A percentile compares a stretch with the other conserved stretches of the same genome.
Evolutionary conservation across 2,888 invertebrate species (phyloP).

Genomic region (Cotesia congregata): DNA sequence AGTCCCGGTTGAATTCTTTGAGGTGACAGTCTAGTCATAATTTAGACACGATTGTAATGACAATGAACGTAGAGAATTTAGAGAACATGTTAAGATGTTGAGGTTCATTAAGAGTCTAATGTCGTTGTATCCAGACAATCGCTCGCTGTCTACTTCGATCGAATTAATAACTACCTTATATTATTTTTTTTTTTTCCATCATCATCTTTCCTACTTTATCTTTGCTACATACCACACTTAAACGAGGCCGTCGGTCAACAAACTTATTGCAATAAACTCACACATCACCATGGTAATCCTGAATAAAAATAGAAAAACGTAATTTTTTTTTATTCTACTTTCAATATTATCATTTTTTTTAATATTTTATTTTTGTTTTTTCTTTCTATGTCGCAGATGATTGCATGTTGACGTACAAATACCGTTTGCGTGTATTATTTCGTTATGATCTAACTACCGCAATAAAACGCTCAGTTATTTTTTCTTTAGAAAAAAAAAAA

Average conservation of each 20-base stretch:
- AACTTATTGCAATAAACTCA: conserved; percentile 38
- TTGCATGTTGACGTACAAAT: conserved; percentile 39
- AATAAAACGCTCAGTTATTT: conserved; percentile 24
- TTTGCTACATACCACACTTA: conserved; percentile 19
- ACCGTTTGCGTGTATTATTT: conserved; percentile 32
- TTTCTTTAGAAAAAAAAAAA: conserved; percentile 8
- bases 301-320: conserved; percentile 33
- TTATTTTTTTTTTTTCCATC: conserved; percentile 18
- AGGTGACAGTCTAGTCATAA: conserved; percentile 19
- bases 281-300: conserved; percentile 33
- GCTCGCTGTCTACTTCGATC: conserved; percentile 32
- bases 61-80: conserved; percentile 26
- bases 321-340: conserved; percentile 23
- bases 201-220: conserved; percentile 8
- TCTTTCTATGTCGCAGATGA: conserved; percentile 19
- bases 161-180: conserved; percentile 28
- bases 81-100: conserved; percentile 17
- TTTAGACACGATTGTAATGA: conserved; percentile 25
- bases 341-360: conserved; percentile 7
- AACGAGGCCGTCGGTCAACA: conserved; percentile 41
- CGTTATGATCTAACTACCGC: conserved; percentile 33
- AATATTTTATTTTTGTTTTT: conserved; percentile 17
- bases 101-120: conserved; percentile 35
- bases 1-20: conserved; percentile 18
- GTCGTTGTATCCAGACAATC: conserved; percentile 35